Percentiles rank a stretch among this genome's conserved stretches.
phyloP scores from a whole-genome alignment of 2,888 invertebrate genomes.

The Athripsodes cinereus region DNA sequence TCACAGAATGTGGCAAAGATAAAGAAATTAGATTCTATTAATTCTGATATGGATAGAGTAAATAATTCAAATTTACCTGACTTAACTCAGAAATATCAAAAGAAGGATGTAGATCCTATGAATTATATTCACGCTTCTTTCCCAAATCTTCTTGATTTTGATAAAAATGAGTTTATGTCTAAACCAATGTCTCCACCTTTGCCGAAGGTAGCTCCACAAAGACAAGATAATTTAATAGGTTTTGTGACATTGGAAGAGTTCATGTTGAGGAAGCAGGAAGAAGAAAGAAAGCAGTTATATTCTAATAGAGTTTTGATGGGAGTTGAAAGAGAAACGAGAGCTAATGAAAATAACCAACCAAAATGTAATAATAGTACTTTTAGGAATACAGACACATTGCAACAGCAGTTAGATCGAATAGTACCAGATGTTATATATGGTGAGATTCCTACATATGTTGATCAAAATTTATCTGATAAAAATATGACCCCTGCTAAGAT shows the following conservation, averaged over 20 bases:
- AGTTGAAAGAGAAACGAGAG: constrained; percentile 39
- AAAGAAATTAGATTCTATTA: constrained; percentile 25
- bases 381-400: constrained; percentile 28
- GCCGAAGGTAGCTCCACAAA: constrained; percentile 39
- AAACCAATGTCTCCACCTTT: constrained; percentile 38
- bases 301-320: constrained; percentile 51
- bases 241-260: constrained; percentile 73
- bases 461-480: constrained; percentile 23
- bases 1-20: constrained; percentile 25
- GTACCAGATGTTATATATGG: constrained; percentile 55
- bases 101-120: constrained; percentile 45
- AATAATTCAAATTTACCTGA: constrained; percentile 20
- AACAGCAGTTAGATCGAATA: constrained; percentile 35
- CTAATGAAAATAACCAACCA: constrained; percentile 27
- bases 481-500: constrained; percentile 31
- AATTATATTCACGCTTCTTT: constrained; percentile 67
- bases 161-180: constrained; percentile 43
- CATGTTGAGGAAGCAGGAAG: constrained; percentile 70
- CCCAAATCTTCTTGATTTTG: constrained; percentile 61
- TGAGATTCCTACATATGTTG: constrained; percentile 31
- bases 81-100: constrained; percentile 27
- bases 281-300: constrained; percentile 58
- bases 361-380: constrained; percentile 26
- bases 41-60: constrained; percentile 6
- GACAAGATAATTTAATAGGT: constrained; percentile 56